Base-by-base conservation (phyloP, 2,888 invertebrate species). In the Nipponacmea schrenckii region DNA sequence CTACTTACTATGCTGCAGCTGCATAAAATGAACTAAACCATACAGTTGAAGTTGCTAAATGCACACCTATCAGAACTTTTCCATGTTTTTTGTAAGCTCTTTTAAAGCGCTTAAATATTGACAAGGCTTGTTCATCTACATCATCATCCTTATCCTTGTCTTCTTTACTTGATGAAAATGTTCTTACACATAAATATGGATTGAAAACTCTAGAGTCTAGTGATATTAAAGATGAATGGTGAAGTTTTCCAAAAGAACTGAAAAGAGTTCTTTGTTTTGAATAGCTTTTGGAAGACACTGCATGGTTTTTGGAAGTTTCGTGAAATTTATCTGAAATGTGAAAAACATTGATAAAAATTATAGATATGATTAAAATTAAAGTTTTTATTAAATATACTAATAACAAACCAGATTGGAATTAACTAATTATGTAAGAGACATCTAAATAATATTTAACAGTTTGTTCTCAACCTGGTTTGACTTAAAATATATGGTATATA, bases 21-120 rank as follows among this genome's bases (percentile, higher is more conserved):
- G 94, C 93, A 90, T 96, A 98, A 89, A 97, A 96, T 26, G 93
- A 90, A 20, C 94, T 94, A 88, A 94, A 93, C 98, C 98, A 99
- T 71, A 94, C 91, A 46, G 92, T 90, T 2, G 97, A 98, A 14
- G 97, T 97, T 24, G 93, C 92, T 67, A 94, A 86, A 90, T 99
- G 98, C 2, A 99, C 98, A 5, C 96, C 98, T 72, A 98, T 91
- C 72, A 97, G 90, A 70, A 98, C 94, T 90, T 98, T 97, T 95
- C 98, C 98, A 90, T 98, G 98, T 86, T 97, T 94, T 87, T 94
- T 94, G 87, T 95, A 95, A 93, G 97, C 95, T 85, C 93, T 91
- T 89, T 96, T 97, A 89, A 98, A 96, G 84, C 92, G 93, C 81
- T 94, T 92, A 85, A 95, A 93, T 2, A 96, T 86, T 0, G 93